phyloP scores from a whole-genome alignment of 2,797 vertebrate species.

The Psittacula derbiana region DNA sequence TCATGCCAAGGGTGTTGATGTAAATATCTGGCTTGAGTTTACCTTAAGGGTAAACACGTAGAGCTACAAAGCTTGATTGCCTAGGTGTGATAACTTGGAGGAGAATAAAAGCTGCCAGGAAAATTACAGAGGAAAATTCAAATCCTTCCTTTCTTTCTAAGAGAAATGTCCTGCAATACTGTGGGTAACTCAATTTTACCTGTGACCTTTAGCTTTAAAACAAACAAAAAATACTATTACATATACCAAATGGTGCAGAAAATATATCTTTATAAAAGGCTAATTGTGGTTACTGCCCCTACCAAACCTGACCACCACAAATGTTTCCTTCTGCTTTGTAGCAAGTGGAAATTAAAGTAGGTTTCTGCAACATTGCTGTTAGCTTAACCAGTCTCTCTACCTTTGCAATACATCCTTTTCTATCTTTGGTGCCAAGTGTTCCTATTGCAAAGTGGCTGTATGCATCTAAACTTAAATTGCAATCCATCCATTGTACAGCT shows the following conservation, averaged over 20 bases:
- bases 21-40: neutral
- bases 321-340: neutral
- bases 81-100: neutral
- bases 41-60: neutral
- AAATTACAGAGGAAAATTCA: neutral
- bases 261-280: neutral
- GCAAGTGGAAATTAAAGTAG: neutral
- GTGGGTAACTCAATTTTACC: neutral
- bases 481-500: neutral
- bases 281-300: neutral
- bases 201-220: neutral
- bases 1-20: neutral
- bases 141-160: neutral
- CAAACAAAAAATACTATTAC: neutral
- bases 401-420: neutral
- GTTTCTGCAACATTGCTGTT: neutral
- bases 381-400: neutral
- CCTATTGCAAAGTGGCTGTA: fast-evolving
- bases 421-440: neutral
- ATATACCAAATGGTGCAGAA: fast-evolving
- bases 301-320: neutral
- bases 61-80: neutral
- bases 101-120: neutral
- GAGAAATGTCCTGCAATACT: neutral
- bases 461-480: neutral